phyloP scores from a whole-genome alignment of 2,888 invertebrate species.

The Phragmatobia fuliginosa region DNA sequence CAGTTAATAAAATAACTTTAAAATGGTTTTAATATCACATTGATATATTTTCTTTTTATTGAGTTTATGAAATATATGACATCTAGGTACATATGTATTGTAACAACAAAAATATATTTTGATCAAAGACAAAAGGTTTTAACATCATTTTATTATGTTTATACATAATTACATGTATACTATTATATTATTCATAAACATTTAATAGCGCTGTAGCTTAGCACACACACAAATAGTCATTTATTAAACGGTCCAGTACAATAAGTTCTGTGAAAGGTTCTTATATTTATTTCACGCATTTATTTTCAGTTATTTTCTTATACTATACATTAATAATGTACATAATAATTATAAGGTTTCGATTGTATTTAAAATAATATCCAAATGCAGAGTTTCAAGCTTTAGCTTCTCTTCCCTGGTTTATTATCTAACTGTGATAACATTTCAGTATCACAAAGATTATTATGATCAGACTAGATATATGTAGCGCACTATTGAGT shows the following conservation, averaged over 20 bases:
- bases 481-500: slow-evolving; percentile 1
- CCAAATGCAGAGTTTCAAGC: neutral
- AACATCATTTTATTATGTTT: neutral
- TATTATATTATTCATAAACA: slow-evolving; percentile 10
- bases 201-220: neutral
- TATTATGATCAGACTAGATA: slow-evolving; percentile 5
- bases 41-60: slow-evolving; percentile 50
- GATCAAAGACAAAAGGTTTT: slow-evolving; percentile 40
- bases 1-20: slow-evolving; percentile 35
- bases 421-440: neutral
- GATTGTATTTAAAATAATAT: neutral
- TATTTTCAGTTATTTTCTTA: neutral
- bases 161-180: neutral
- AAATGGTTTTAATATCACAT: slow-evolving; percentile 52
- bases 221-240: neutral
- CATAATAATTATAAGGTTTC: neutral
- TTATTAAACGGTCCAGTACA: neutral
- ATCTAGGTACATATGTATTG: slow-evolving; percentile 44
- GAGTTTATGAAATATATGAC: slow-evolving; percentile 44
- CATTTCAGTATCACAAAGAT: neutral
- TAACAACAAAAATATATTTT: slow-evolving; percentile 51
- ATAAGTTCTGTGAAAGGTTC: neutral
- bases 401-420: neutral
- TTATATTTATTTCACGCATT: neutral
- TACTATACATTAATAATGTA: neutral